Base-by-base conservation (phyloP, 2,113 vertebrate genomes). In the Crotalus tigris region DNA sequence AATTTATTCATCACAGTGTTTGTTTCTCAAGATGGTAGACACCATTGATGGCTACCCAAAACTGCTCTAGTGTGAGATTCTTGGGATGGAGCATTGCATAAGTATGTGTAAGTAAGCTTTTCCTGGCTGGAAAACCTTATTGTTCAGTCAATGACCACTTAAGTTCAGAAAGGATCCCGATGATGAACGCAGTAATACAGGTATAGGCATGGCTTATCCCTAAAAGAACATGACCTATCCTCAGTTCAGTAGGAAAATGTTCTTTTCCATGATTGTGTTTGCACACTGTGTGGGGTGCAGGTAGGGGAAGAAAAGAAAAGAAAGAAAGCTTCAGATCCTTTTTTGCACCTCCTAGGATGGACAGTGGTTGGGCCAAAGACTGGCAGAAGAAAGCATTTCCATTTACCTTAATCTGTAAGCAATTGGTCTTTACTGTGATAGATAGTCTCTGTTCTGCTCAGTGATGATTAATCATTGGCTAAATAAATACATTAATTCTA, bases 391-490 rank as follows among this genome's bases (percentile, higher is more conserved):
- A 59, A 44, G 15, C 81, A 54, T 53, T 92, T 89, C 23, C 75
- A 81, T 57, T 89, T 54, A 24, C 89, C 92, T 95, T 94, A 33
- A 92, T 94, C 93, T 39, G n/a, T 85, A 15, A 55, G 0, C 4
- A 92, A 91, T 85, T 59, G 93, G 85, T 89, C 91, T 89, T 94
- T 92, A 10, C 29, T 0, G 24, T 51, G 94, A 94, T 19, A 33
- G 51, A 94, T 75, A 89, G 58, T 46, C 61, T 44, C 92, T 75
- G 85, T 85, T 0, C 0, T 58, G 85, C 90, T 87, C 91, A 13
- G 54, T 44, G 46, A 44, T 26, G 86, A 93, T 59, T 81, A 87
- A 92, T 91, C 49, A 90, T 61, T 0, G 1, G 53, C 44, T 64
- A 51, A 57, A 91, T 57, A 46, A 93, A 93, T 75, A 85, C 54